These are phyloP conservation scores for Benthosema pterotum DNA, from an alignment of 2,797 vertebrate genomes.

Conservation along the genomic window DNA sequence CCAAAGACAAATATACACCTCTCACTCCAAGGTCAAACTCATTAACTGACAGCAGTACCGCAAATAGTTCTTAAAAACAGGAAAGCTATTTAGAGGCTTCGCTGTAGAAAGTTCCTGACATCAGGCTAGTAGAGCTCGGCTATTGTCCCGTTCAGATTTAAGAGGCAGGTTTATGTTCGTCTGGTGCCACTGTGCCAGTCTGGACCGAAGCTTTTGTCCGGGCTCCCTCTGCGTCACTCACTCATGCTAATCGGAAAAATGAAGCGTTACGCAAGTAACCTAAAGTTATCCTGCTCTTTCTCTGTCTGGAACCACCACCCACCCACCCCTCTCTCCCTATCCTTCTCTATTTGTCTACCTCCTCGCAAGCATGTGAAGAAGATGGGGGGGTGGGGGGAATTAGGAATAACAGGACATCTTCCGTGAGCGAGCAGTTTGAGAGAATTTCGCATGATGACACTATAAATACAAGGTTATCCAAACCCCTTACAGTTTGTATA, in stretches of 20 bases:
- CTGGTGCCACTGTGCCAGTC: constrained; percentile 19
- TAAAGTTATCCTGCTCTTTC: constrained; percentile 4
- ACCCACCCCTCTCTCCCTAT: neutral
- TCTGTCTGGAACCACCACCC: neutral
- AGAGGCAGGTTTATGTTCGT: constrained; percentile 57
- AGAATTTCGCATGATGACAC: constrained; percentile 11
- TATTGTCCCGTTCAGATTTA: constrained; percentile 67
- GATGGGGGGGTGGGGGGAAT: neutral
- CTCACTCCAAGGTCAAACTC: constrained; percentile 17
- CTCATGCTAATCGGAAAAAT: too few relatives aligned
- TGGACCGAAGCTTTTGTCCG: constrained; percentile 31
- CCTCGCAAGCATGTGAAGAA: neutral
- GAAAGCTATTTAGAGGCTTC: constrained; percentile 46
- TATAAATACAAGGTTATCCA: constrained; percentile 3
- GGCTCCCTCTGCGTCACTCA: constrained; percentile 12
- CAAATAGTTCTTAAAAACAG: constrained; percentile 54
- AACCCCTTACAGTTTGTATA: neutral
- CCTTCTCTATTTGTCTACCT: neutral
- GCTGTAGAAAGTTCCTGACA: constrained; percentile 35
- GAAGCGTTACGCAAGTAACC: too few relatives aligned
- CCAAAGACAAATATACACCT: constrained; percentile 24
- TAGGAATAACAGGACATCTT: neutral
- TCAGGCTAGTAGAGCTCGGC: constrained; percentile 22
- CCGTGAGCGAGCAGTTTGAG: neutral
- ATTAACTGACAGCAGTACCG: constrained; percentile 14